Base-by-base conservation (phyloP, 2,888 invertebrate genomes). In the Sepiola atlantica region DNA sequence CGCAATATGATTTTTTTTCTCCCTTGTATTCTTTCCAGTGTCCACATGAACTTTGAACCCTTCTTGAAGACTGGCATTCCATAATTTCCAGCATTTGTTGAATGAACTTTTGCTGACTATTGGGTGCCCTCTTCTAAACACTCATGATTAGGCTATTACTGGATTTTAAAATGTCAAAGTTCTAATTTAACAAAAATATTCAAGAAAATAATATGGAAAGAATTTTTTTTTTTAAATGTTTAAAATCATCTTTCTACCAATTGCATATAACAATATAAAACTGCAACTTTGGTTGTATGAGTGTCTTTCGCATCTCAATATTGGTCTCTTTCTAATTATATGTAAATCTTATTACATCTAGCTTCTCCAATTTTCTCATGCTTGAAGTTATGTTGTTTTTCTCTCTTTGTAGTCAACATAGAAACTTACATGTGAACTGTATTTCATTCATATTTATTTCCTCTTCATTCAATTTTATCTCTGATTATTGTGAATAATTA, bases 11-110 rank as follows among this genome's bases (percentile, higher is more conserved):
- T n/a, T 77, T 77, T 32, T n/a, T 16, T 45, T 45, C 45, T 45
- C 8, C 45, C 45, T 77, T 77, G n/a, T 77, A n/a, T 77, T 77
- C 77, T 77, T 77, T n/a, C n/a, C 77, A 77, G n/a, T 77, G 77
- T 77, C 77, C 77, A 14, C 77, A 77, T 77, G 77, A 77, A 77
- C 77, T 77, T 77, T 77, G 77, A 77, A 77, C 77, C 77, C 77
- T 77, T 77, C 77, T 77, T 77, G 77, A 77, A 77, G 77, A 77
- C 77, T 77, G 77, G 77, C 77, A 77, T 77, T 77, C 77, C 77
- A n/a, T 77, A 77, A 77, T 77, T 77, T n/a, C 45, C 32, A 77
- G 77, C 77, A 77, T 77, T 77, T 77, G 77, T n/a, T 77, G 77
- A 77, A 77, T 77, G 77, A 77, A 77, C 77, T 77, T 77, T 77